Base-by-base conservation (phyloP, 2,888 invertebrate genomes). In the Plemyria rubiginata region DNA sequence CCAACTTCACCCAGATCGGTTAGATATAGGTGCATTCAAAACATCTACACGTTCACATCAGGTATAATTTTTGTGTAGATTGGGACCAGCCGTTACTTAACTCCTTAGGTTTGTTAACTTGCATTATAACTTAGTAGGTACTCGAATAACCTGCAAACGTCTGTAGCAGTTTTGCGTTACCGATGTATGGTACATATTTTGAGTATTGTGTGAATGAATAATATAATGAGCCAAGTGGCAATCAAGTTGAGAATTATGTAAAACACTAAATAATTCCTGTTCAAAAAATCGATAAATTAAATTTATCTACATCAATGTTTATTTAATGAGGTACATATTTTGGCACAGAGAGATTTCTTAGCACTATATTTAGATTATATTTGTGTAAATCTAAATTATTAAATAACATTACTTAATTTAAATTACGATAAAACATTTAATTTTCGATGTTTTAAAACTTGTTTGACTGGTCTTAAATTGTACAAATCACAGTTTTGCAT, bases 281-380 rank as follows among this genome's bases (percentile, higher is more conserved):
- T 81, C 73, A 86, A 88, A 83, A 78, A 86, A 85, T 76, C 80
- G 81, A 81, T 82, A 84, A 71, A 85, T 88, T 87, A 84, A 60
- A 79, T 87, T 89, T 90, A 91, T 86, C 90, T 91, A 92, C 81
- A 85, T 87, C 86, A 85, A 80, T 85, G 87, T 89, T 87, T 88
- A 92, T 76, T 94, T 93, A 87, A 95, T 95, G 95, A 95, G 95
- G 96, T 96, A 95, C 95, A 95, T 94, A 94, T 95, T 95, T 95
- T 96, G 96, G 96, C 96, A 96, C 96, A 95, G 94, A 94, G 94
- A 94, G 94, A 94, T 93, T 94, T 85, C 90, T 91, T 92, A 91
- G 71, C 84, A 76, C 87, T 90, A 90, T 79, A 38, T 67, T 65
- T 87, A 83, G 93, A 93, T 84, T 91, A 86, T 85, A 87, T 84